phyloP scores from a whole-genome alignment of 2,797 vertebrate genomes.

The Falco cherrug region DNA sequence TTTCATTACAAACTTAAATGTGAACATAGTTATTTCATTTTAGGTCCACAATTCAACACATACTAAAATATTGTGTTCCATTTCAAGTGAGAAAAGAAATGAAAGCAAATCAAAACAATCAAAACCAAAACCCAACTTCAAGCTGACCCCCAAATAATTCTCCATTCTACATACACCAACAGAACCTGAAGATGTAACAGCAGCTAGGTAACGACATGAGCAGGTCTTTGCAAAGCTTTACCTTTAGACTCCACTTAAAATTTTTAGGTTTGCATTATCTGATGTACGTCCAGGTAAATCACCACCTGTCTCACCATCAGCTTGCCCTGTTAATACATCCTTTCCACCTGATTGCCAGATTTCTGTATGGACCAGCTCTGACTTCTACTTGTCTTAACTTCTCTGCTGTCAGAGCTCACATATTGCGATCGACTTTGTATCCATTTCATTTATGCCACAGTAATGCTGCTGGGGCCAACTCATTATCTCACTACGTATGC shows the following conservation, averaged over 20 bases:
- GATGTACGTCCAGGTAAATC: fast-evolving
- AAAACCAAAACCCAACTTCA: background rate
- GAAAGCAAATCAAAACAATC: background rate
- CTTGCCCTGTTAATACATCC: background rate
- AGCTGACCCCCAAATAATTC: background rate
- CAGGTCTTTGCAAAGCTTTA: background rate
- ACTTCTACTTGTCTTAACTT: background rate
- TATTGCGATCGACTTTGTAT: background rate
- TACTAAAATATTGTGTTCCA: background rate
- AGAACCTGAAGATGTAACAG: background rate
- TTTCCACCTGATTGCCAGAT: background rate
- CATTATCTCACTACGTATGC: background rate
- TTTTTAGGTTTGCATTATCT: background rate
- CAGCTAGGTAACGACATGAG: background rate
- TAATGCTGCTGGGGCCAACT: background rate
- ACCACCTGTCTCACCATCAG: background rate
- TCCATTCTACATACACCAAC: background rate
- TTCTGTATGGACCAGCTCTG: background rate
- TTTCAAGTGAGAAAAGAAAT: background rate
- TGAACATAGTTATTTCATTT: background rate
- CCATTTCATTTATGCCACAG: background rate
- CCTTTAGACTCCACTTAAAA: background rate
- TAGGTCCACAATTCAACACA: background rate
- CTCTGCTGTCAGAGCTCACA: background rate
- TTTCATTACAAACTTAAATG: background rate